A percentile compares a stretch with the other conserved stretches of the same genome.
These are phyloP conservation scores for Gryllus bimaculatus DNA, from an alignment of 1,140 invertebrate genomes.

Conservation along the genomic window DNA sequence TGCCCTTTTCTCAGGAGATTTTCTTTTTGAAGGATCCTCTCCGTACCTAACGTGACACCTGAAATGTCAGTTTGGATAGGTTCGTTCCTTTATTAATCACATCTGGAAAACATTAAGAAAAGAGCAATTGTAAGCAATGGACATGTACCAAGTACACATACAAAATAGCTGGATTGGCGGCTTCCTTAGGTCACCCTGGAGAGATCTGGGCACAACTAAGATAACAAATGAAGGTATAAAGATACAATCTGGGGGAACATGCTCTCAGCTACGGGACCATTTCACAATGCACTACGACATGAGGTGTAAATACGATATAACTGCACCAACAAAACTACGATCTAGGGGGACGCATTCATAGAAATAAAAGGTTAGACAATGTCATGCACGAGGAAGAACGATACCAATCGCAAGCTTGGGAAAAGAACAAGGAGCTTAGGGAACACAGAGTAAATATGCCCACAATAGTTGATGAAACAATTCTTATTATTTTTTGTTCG, in stretches of 20 bases:
- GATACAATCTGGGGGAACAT: background rate
- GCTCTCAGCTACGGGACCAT: background rate
- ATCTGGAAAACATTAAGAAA: slow-evolving; percentile 5
- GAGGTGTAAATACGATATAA: background rate
- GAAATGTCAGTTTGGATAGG: background rate
- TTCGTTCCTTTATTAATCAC: background rate
- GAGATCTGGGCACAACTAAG: background rate
- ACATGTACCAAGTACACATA: background rate
- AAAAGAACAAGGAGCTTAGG: background rate
- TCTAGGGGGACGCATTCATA: background rate
- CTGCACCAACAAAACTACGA: background rate
- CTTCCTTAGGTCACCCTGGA: background rate
- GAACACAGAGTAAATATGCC: slow-evolving; percentile 14
- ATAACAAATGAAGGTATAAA: background rate
- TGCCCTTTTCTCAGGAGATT: background rate
- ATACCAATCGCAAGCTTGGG: background rate
- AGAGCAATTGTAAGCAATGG: background rate
- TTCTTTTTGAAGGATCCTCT: background rate
- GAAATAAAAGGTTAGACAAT: background rate
- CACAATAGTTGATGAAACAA: background rate
- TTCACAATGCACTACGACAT: background rate
- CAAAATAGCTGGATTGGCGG: background rate
- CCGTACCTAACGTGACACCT: background rate
- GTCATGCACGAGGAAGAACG: slow-evolving; percentile 18
- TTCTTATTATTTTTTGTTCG: background rate